Percentiles rank a stretch among this genome's conserved stretches.
These are phyloP conservation scores for Pangasius krempfi DNA, from an alignment of 2,797 vertebrate genomes.

Conservation along the genomic window DNA sequence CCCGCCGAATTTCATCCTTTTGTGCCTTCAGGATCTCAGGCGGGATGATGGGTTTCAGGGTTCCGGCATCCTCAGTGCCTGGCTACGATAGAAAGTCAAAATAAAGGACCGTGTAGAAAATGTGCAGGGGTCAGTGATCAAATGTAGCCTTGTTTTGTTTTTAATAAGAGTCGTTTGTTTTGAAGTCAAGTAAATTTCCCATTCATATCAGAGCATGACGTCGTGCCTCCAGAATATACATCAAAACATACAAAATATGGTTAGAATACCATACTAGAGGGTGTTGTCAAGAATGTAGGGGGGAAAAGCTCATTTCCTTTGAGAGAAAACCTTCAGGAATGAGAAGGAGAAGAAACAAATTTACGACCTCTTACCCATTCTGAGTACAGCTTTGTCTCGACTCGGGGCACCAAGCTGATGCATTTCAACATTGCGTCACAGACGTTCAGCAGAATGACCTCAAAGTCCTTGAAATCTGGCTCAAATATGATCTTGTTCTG, in stretches of 20 bases:
- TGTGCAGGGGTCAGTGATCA: no score
- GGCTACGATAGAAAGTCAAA: constrained; percentile 59
- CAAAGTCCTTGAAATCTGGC: constrained; percentile 78
- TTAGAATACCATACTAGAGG: no score
- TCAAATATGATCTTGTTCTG: constrained; percentile 79
- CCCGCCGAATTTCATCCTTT: constrained; percentile 71
- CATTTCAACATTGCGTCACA: constrained; percentile 82
- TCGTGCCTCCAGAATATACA: not conserved
- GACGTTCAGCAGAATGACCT: constrained; percentile 75
- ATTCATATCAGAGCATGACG: not conserved
- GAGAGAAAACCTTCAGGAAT: not conserved
- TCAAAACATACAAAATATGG: not conserved
- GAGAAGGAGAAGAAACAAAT: not conserved
- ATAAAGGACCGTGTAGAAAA: not conserved
- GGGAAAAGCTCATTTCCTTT: not conserved
- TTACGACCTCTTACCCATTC: constrained; percentile 76
- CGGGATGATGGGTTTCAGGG: constrained; percentile 82
- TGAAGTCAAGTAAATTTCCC: not conserved
- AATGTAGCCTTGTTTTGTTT: not conserved
- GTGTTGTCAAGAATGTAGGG: not conserved
- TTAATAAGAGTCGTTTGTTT: not conserved
- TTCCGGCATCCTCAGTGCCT: constrained; percentile 59
- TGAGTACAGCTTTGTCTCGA: constrained; percentile 83
- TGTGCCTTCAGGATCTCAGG: constrained; percentile 78
- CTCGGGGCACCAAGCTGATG: constrained; percentile 77